Evolutionary conservation across 2,888 invertebrate genomes (phyloP), one percentile per base, ranked within the genome.

Genomic region (Archaeoteleia sp.): DNA sequence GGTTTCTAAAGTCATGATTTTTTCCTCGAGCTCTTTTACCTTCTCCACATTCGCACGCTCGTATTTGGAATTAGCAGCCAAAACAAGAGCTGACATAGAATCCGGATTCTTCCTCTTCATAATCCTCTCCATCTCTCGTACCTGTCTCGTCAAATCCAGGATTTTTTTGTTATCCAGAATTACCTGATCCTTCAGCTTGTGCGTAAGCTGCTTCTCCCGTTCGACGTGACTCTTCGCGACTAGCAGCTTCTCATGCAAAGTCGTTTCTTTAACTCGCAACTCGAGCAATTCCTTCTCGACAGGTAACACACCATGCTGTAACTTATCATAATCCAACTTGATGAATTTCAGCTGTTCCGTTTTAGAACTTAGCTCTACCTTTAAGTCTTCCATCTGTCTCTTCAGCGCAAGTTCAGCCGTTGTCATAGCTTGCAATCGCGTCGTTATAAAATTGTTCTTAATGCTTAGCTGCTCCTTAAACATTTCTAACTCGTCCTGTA

Each of bases 111-210:
- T 93, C 55, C 93, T 88, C 79, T 90, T 91, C 14, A 94, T 87
- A 74, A 93, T 93, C 78, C 92, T 87, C 76, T 94, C 94, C 93
- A 94, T 93, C 86, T 94, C 94, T 73, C 91, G 91, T 7, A 93
- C 92, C 82, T 94, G 94, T 32, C 93, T 87, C 75, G 92, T 92
- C 25, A 94, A 84, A 86, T 94, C 94, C 79, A 91, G 89, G 67
- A 93, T 92, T 39, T 89, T 88, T 71, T 88, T 88, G 42, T 81
- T 84, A 17, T 84, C 85, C 12, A 83, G 29, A 9, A 85, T 84
- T 3, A 85, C 84, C 46, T 85, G 84, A 58, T 85, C 84, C 32
- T 84, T 85, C 8, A 84, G 30, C 45, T 83, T 84, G 32, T 79
- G 76, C 0, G 82, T 76, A n/a, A 84, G 60, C 27, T 80, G 81